Evolutionary conservation across 2,888 invertebrate species (phyloP), one percentile per base, ranked within the genome.

Genomic region (Drosophila affinis): DNA sequence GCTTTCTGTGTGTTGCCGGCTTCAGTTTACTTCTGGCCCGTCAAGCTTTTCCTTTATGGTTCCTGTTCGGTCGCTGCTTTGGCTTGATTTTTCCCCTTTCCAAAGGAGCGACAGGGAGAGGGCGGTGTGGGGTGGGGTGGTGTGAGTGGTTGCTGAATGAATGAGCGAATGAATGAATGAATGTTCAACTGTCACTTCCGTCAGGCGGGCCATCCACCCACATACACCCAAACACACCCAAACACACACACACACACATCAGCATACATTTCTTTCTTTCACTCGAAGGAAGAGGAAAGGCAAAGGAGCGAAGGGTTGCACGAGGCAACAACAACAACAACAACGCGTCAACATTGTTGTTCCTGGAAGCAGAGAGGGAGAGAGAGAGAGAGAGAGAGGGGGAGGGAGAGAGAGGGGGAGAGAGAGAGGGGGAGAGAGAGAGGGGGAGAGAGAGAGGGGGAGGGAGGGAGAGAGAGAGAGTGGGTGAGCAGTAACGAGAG

Each of bases 111-210:
- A 18, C 21, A 34, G 34, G 34, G 34, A 2, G 5, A 34, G 34
- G 34, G 12, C 34, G 3, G 34, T 3, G 1, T 4, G 32, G 32
- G 3, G 10, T 1, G 12, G 4, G 10, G 3, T 10, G 10, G 32
- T 7, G 49, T 67, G 68, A 57, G 57, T 29, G 10, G 21, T 44
- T 46, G 24, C 46, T 72, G 79, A 67, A 53, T 49, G 78, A 67
- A 62, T 81, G 79, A 72, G 18, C 12, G 68, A 64, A 55, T 78
- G 78, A 72, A 79, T 79, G 78, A 82, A 88, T 84, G 83, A 88
- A 84, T 84, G 83, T 88, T 84, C 83, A 84, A 88, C 87, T 84
- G 83, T 84, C 88, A 88, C 83, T 84, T 83, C 83, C 83, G 88
- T 62, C 80, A 63, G 77, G 62, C 71, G 62, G 59, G 70, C 72